Percentiles rank a stretch among this genome's conserved stretches.
Conservation (phyloP, 2,113 vertebrate species). For the Anolis carolinensis region DNA sequence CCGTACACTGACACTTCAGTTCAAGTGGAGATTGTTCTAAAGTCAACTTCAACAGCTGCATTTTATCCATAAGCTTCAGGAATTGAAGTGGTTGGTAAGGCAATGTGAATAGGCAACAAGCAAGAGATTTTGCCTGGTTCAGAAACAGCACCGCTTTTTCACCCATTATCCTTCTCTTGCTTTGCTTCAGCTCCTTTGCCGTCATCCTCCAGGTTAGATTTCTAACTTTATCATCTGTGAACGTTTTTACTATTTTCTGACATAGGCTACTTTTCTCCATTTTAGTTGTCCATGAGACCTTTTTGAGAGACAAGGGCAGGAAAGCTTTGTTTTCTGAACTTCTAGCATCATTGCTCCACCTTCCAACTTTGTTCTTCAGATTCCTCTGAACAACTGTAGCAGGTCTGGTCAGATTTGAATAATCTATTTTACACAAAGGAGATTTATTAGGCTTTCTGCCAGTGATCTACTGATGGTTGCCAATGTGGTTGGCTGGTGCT, state of each 20-base stretch:
- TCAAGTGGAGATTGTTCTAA: conserved; percentile 22
- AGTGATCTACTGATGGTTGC: background rate
- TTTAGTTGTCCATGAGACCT: background rate
- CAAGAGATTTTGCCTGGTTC: background rate
- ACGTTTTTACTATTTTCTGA: background rate
- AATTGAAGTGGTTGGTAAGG: background rate
- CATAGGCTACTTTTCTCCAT: background rate
- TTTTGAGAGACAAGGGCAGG: background rate
- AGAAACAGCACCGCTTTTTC: background rate
- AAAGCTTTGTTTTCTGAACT: background rate
- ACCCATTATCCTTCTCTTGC: background rate
- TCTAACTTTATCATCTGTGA: background rate
- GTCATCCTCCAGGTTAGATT: background rate
- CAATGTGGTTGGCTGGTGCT: background rate
- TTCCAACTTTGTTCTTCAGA: background rate
- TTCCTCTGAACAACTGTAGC: background rate
- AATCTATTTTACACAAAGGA: background rate
- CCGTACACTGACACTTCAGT: background rate
- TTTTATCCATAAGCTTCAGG: background rate
- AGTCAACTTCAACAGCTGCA: background rate
- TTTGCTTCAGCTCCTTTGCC: background rate
- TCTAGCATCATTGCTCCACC: background rate
- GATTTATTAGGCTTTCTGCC: background rate
- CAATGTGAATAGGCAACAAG: background rate
- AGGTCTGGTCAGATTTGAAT: background rate